Conservation (phyloP, 2,888 invertebrate species). For the Caenorhabditis zanzibari region DNA sequence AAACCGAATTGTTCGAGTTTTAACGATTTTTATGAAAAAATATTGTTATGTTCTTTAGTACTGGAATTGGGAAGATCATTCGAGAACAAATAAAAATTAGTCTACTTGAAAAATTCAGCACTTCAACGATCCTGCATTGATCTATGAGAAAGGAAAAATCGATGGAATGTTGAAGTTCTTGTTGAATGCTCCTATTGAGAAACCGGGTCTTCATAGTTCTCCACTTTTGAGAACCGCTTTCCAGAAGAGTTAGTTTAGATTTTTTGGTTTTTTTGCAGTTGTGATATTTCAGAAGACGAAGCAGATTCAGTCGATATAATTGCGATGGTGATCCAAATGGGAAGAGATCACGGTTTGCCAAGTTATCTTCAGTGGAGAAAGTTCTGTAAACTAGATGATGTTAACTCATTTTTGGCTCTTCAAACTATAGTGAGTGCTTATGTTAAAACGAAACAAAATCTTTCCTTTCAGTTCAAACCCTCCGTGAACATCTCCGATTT, state of each 20-base stretch:
- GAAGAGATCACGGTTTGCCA: constrained; percentile 81
- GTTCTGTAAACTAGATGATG: constrained; percentile 76
- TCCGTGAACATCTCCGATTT: constrained; percentile 65
- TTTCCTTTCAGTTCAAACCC: constrained; percentile 59
- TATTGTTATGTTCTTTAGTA: no score
- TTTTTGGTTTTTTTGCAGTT: background rate
- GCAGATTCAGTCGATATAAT: constrained; percentile 73
- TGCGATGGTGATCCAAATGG: constrained; percentile 80
- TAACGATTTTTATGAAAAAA: no score
- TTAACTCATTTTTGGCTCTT: constrained; percentile 67
- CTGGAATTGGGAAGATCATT: no score
- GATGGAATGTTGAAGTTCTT: constrained; percentile 76
- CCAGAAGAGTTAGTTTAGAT: constrained; percentile 43
- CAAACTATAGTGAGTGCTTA: constrained; percentile 39
- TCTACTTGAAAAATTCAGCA: constrained; percentile 41
- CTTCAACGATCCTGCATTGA: constrained; percentile 70
- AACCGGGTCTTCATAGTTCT: constrained; percentile 77
- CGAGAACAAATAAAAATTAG: no score
- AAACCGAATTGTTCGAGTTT: no score
- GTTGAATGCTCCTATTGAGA: constrained; percentile 73
- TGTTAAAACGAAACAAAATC: no score
- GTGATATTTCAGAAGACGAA: constrained; percentile 43
- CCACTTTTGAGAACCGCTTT: constrained; percentile 76
- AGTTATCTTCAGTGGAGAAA: constrained; percentile 78
- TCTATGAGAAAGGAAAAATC: constrained; percentile 65